These are phyloP conservation scores for Himalopsyche phryganea DNA, from an alignment of 1,140 invertebrate genomes.

Conservation along the genomic window DNA sequence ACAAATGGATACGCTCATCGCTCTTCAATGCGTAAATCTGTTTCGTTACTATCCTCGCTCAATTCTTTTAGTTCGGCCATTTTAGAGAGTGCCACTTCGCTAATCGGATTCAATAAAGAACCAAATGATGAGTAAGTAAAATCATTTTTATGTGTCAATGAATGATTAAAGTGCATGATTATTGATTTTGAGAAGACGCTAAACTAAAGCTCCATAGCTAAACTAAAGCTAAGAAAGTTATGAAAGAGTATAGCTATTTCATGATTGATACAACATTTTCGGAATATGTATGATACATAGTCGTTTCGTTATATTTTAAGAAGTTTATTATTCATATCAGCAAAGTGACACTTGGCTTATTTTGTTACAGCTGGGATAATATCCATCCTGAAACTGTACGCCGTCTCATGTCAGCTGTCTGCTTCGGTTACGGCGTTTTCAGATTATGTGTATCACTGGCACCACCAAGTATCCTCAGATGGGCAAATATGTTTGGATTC, in stretches of 20 bases:
- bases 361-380: constrained; percentile 29
- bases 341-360: too few relatives aligned
- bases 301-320: too few relatives aligned
- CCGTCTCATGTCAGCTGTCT: constrained; percentile 65
- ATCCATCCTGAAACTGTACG: constrained; percentile 53
- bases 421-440: constrained; percentile 72
- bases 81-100: constrained; percentile 29
- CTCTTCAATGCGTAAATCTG: constrained; percentile 21
- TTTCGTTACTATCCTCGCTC: constrained; percentile 28
- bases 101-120: constrained; percentile 30
- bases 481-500: constrained; percentile 71
- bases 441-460: constrained; percentile 68
- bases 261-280: too few relatives aligned
- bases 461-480: constrained; percentile 62
- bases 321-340: too few relatives aligned
- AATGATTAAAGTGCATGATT: too few relatives aligned
- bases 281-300: too few relatives aligned
- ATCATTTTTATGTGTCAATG: neutral
- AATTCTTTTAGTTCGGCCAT: constrained; percentile 30
- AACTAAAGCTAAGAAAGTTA: too few relatives aligned
- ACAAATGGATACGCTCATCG: constrained; percentile 1
- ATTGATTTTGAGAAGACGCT: too few relatives aligned
- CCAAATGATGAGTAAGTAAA: constrained; percentile 20
- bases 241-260: too few relatives aligned
- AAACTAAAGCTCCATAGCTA: too few relatives aligned